Base-by-base conservation (phyloP, 1,140 invertebrate species). In the Mercenaria mercenaria region DNA sequence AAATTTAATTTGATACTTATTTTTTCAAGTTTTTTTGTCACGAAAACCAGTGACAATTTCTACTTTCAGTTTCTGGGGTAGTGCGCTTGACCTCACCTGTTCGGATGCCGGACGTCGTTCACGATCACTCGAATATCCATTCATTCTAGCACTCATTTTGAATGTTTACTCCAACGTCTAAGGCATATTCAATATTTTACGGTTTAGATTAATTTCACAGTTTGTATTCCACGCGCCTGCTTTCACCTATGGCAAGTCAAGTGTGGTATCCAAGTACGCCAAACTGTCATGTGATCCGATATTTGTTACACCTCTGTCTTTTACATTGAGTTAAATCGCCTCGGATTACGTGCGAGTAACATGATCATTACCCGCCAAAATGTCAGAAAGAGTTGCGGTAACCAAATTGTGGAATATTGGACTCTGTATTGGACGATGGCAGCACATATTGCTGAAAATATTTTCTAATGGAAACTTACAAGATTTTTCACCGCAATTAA, bases 181-280 rank as follows among this genome's bases (percentile, higher is more conserved):
- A 67, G 52, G 26, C 80, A 82, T 82, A 79, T 64, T 79, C 56
- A 41, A 26, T 6, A 79, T 39, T 59, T 59, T 79, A 37, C 20
- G n/a, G 50, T 87, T 77, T 32, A 52, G 47, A 39, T 32, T 37
- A 59, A 74, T 29, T 67, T 59, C 67, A 76, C 52, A 50, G 26
- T 67, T n/a, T 61, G 26, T n/a, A 56, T 41, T 61, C 37, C 74
- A 50, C 34, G 83, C 83, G 67, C 39, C 72, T 61, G 85, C 85
- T 87, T 87, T 87, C 85, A 87, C 85, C 85, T 76, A 69, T 87
- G 72, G 26, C 29, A 87, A 87, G 74, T 87, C 74, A 87, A 87
- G 72, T 87, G 74, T 87, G 85, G 85, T 87, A 87, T 79, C 85
- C 52, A 87, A 87, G 85, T 76, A 87, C 64, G 76, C 72, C 37